These are phyloP conservation scores for Halcyon badia DNA, from an alignment of 2,797 vertebrate genomes.

Conservation along the genomic window DNA sequence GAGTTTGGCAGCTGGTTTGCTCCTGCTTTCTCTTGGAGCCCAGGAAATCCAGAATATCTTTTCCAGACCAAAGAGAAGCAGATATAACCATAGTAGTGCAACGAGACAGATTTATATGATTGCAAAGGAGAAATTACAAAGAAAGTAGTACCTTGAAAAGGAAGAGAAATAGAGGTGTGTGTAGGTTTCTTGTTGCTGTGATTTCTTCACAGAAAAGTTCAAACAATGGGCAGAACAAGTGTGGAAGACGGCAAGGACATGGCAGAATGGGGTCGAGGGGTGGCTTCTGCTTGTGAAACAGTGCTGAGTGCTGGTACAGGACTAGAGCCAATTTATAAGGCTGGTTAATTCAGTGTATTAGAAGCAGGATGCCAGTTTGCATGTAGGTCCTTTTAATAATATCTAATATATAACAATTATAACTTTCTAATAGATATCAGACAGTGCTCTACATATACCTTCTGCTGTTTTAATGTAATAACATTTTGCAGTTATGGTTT, in stretches of 20 bases:
- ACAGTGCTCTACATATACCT: neutral
- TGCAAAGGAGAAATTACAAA: neutral
- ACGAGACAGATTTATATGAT: neutral
- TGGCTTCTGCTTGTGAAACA: neutral
- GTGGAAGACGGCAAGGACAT: neutral
- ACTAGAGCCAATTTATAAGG: neutral
- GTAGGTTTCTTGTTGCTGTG: neutral
- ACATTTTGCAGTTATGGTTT: neutral
- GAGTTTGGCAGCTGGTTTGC: neutral
- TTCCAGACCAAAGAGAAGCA: neutral
- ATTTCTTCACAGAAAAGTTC: neutral
- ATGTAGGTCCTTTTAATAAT: conserved; percentile 15
- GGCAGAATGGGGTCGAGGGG: neutral
- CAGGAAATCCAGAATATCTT: neutral
- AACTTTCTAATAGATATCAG: neutral
- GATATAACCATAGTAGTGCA: neutral
- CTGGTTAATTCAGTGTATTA: neutral
- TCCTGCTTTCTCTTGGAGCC: neutral
- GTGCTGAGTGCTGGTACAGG: neutral
- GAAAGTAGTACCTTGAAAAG: neutral
- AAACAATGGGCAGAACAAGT: neutral
- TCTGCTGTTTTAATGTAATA: neutral
- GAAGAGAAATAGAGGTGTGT: neutral
- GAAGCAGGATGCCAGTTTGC: neutral
- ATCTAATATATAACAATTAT: neutral